Evolutionary conservation across 2,113 vertebrate genomes (phyloP).

Genomic region (Myiopsitta monachus): DNA sequence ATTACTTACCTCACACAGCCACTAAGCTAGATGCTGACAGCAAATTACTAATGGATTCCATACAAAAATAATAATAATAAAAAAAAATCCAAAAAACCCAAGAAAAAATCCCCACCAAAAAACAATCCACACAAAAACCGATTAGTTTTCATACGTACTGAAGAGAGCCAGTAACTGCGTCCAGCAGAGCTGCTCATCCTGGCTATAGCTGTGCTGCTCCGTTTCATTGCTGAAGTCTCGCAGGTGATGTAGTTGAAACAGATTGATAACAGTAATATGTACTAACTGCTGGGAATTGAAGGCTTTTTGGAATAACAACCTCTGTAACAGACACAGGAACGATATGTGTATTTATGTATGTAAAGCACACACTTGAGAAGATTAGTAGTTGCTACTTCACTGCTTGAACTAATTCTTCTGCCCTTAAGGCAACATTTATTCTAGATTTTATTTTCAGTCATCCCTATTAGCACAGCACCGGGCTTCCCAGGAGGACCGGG

Average conservation of each 20-base stretch:
- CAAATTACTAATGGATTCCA: background rate
- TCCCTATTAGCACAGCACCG: background rate
- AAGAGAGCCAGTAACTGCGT: conserved; percentile 93
- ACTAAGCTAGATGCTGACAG: background rate
- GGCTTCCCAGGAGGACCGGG: background rate
- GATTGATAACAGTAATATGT: conserved; percentile 96
- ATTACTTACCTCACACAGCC: background rate
- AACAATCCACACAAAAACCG: background rate
- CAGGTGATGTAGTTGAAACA: conserved; percentile 96
- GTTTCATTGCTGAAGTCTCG: conserved; percentile 87
- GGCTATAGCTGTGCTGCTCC: conserved; percentile 83
- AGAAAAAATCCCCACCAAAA: background rate
- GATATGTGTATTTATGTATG: background rate
- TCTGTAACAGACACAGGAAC: conserved; percentile 70
- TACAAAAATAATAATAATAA: background rate
- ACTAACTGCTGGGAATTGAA: conserved; percentile 98
- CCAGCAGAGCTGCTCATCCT: conserved; percentile 90
- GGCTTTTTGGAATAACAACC: conserved; percentile 91
- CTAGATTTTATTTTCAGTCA: background rate
- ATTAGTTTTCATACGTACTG: conserved; percentile 76
- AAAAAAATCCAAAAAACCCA: background rate
- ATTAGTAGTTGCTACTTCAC: background rate
- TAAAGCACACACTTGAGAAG: background rate
- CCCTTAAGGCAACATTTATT: background rate
- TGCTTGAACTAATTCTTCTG: background rate